phyloP scores from a whole-genome alignment of 1,140 invertebrate species.

The Bombus picipes region DNA sequence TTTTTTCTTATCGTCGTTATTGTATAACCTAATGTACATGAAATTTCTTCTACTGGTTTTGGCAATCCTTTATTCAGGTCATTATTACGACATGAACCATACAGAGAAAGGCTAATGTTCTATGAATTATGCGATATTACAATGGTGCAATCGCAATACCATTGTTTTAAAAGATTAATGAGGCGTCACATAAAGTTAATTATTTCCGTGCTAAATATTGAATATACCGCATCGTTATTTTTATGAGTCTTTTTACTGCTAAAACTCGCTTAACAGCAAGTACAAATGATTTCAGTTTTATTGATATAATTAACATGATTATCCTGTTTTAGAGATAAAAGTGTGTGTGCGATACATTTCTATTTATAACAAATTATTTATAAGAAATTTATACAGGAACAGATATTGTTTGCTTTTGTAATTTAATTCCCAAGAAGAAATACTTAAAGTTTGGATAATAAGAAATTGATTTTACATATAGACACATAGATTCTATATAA shows the following conservation, averaged over 20 bases:
- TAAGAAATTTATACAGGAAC: no score
- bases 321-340: not conserved
- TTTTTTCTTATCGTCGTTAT: no score
- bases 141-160: not conserved
- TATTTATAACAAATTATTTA: no score
- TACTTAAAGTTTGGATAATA: no score
- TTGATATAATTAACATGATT: no score
- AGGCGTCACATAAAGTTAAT: not conserved
- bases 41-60: not conserved
- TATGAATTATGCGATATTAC: not conserved
- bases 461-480: no score
- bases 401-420: no score
- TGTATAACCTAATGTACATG: no score
- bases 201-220: not conserved
- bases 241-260: not conserved
- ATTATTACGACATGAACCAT: not conserved
- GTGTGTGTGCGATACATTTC: no score
- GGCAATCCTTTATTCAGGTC: not conserved
- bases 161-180: constrained; percentile 10
- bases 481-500: no score
- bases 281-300: not conserved
- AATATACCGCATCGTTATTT: not conserved
- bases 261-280: not conserved
- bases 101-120: not conserved
- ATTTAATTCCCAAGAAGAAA: no score